Evolutionary conservation across 1,140 invertebrate species (phyloP), one percentile per base, ranked within the genome.

Genomic region (Drosophila repletoides): DNA sequence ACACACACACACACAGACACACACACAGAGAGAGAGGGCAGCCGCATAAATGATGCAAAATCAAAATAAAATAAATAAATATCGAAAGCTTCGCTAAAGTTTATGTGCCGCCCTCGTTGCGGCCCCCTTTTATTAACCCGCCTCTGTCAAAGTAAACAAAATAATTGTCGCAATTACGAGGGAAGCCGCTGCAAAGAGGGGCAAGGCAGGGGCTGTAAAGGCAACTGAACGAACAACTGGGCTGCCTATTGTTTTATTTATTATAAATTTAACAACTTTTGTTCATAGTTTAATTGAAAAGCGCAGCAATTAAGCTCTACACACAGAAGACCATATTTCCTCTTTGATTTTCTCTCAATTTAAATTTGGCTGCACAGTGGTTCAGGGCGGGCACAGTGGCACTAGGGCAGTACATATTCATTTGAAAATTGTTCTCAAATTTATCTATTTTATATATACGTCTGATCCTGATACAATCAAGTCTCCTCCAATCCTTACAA

Each of bases 91-190:
- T n/a, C n/a, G n/a, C 36, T 7, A 15, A 17, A 22, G 17, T 22
- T 12, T 51, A 2, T 7, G 10, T 14, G 5, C 5, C n/a, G 4
- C 31, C 10, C 9, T 6, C 43, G 3, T 10, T 3, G 5, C 1
- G 14, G 5, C 28, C 9, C 3, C 3, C 15, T 15, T 12, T 10
- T 33, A 15, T 19, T 53, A 40, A 7, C 10, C 41, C 7, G 12
- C 29, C 17, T 21, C 17, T 22, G 15, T n/a, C 41, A 53, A 31
- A 61, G 74, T 77, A 72, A 77, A 77, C 75, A 77, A 59, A 77
- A 36, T 72, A 77, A 72, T 75, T 68, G 34, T 55, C 46, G 48
- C 48, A 60, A 51, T 67, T 71, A 48, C 45, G n/a, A n/a, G n/a
- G n/a, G n/a, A n/a, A n/a, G n/a, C n/a, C n/a, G n/a, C n/a, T n/a